Evolutionary conservation across 2,113 vertebrate genomes (phyloP), one percentile per base, ranked within the genome.

Genomic region (Passer montanus): DNA sequence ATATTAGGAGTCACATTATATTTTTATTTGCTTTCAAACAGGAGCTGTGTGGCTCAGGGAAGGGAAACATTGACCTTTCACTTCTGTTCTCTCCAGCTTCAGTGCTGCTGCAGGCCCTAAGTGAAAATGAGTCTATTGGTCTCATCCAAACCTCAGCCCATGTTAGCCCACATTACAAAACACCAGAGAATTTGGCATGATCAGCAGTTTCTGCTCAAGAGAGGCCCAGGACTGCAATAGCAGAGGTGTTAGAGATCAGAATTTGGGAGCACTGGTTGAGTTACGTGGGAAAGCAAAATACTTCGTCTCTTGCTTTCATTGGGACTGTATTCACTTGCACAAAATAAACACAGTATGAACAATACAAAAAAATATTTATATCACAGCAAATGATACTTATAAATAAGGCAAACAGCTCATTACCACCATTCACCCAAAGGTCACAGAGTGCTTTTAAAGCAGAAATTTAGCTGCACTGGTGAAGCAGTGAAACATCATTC

Each of bases 231-330:
- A 96, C 94, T 96, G 94, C 90, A 97, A 96, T 96, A 96, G 93
- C 76, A 90, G 95, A 97, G 96, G 96, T 96, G 96, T 97, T 92
- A 96, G 93, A 96, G 95, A 97, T 96, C 95, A 96, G 83, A 76
- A 72, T 82, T 96, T 17, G 9, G 74, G 94, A 97, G 93, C 0
- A 2, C 46, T 92, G 72, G 52, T 94, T 91, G 89, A 91, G 84
- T 93, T 96, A 92, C 18, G 2, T 90, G 94, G 68, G 94, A 96
- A 96, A 95, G 92, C 69, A 90, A 96, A 97, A 93, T 84, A 72
- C n/a, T 77, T 1, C 0, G 69, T 90, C 90, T 96, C 80, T 58
- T 13, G 1, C 68, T 93, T 94, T 95, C 88, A 31, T 19, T 87
- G 88, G 92, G 95, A 84, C 86, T 75, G 56, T 62, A 56, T 88